phyloP scores from a whole-genome alignment of 35 echinoderm and acorn worm species.

The Ptychodera flava region DNA sequence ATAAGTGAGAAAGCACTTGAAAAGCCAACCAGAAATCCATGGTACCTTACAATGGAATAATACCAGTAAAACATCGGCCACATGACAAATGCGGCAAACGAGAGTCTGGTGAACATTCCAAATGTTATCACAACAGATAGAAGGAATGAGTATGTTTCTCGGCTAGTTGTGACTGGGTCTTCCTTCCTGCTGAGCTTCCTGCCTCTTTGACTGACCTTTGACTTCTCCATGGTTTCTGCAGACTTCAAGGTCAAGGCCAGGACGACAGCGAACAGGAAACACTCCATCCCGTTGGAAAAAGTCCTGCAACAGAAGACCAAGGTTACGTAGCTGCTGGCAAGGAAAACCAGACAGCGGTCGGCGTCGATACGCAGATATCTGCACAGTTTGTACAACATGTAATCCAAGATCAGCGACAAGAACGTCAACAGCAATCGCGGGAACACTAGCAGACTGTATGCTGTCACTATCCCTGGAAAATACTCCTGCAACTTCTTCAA shows the following conservation, averaged over 20 bases:
- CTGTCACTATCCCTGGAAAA: conserved; percentile 25
- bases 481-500: conserved; percentile 30
- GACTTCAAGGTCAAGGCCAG: conserved; percentile 51
- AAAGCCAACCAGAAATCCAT: background rate
- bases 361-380: conserved; percentile 41
- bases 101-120: background rate
- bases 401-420: conserved; percentile 54
- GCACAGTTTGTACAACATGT: conserved; percentile 58
- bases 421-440: conserved; percentile 63
- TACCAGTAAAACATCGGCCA: background rate
- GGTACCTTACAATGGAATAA: background rate
- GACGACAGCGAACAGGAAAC: conserved; percentile 45
- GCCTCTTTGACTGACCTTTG: too few species aligned
- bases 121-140: background rate
- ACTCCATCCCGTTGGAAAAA: conserved; percentile 62
- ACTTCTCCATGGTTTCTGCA: background rate
- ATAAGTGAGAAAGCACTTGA: background rate
- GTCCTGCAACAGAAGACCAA: conserved; percentile 62
- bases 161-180: background rate
- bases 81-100: background rate
- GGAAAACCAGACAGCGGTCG: conserved; percentile 42
- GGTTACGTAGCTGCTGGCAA: conserved; percentile 68
- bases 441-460: conserved; percentile 41
- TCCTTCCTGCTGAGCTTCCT: background rate
- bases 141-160: background rate